Evolutionary conservation across 2,888 invertebrate genomes (phyloP).

Genomic region (Melanophora roralis): DNA sequence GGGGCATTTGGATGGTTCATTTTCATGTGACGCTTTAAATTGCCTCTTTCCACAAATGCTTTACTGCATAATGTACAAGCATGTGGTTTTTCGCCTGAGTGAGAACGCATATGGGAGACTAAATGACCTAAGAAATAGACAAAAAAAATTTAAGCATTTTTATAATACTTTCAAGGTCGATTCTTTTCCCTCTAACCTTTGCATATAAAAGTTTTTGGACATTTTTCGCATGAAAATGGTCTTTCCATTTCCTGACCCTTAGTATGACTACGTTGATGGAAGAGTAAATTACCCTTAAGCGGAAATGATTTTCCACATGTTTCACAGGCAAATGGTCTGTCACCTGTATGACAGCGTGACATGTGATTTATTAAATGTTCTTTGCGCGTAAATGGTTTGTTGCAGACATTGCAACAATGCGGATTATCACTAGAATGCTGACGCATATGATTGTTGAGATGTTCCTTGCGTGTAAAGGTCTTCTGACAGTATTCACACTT

Average conservation of each 20-base stretch:
- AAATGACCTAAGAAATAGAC: slow-evolving; percentile 83
- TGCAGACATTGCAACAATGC: slow-evolving; percentile 89
- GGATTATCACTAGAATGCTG: slow-evolving; percentile 93
- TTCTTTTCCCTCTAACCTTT: slow-evolving; percentile 80
- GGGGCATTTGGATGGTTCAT: slow-evolving; percentile 82
- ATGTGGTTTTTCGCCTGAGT: slow-evolving; percentile 81
- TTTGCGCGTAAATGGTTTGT: slow-evolving; percentile 90
- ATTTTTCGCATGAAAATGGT: slow-evolving; percentile 87
- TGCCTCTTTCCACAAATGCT: slow-evolving; percentile 88
- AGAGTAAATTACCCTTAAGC: slow-evolving; percentile 88
- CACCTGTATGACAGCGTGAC: slow-evolving; percentile 83
- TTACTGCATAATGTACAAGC: slow-evolving; percentile 86
- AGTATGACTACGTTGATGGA: slow-evolving; percentile 91
- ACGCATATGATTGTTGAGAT: slow-evolving; percentile 89
- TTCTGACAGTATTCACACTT: slow-evolving; percentile 91
- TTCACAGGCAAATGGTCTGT: slow-evolving; percentile 88
- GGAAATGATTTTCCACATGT: slow-evolving; percentile 93
- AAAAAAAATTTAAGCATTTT: too few species aligned
- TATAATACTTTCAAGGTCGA: background rate
- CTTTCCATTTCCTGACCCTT: slow-evolving; percentile 83
- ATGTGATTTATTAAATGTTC: slow-evolving; percentile 92
- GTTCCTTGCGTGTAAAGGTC: slow-evolving; percentile 90
- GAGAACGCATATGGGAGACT: slow-evolving; percentile 88
- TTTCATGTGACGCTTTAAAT: slow-evolving; percentile 85
- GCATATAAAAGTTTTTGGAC: slow-evolving; percentile 92